Evolutionary conservation across 2,888 invertebrate species (phyloP).

Genomic region (Spodoptera picta): DNA sequence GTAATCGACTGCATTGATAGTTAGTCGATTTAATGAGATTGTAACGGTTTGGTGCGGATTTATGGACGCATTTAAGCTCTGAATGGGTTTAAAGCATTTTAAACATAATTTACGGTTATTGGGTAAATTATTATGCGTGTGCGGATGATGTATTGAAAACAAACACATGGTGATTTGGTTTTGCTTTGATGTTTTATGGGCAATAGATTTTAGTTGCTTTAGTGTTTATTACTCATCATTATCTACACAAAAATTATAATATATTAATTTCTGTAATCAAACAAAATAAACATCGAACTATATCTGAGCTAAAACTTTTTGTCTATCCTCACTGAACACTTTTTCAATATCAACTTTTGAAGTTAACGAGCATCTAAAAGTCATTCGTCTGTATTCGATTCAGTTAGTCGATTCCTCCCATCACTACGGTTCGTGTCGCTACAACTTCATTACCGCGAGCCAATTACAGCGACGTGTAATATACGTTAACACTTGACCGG

Average conservation of each 20-base stretch:
- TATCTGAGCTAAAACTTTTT: not conserved
- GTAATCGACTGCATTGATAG: slow-evolving; percentile 41
- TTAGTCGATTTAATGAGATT: slow-evolving; percentile 50
- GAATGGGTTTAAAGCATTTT: slow-evolving; percentile 40
- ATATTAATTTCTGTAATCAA: too few relatives aligned
- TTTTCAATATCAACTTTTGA: not conserved
- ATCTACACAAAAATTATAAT: too few relatives aligned
- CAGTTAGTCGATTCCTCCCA: slow-evolving; percentile 42
- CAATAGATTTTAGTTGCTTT: too few relatives aligned
- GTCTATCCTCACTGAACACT: not conserved
- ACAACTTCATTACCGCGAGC: slow-evolving; percentile 72
- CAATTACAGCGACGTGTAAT: slow-evolving; percentile 70
- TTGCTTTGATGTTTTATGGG: too few relatives aligned
- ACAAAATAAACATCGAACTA: too few relatives aligned
- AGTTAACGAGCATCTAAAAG: slow-evolving; percentile 9
- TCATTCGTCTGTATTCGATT: slow-evolving; percentile 25
- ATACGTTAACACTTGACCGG: slow-evolving; percentile 68
- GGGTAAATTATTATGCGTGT: slow-evolving; percentile 5
- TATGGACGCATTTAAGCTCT: slow-evolving; percentile 42
- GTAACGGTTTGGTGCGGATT: slow-evolving; percentile 44
- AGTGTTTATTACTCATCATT: too few relatives aligned
- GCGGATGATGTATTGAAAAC: slow-evolving; percentile 7
- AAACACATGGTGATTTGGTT: not conserved
- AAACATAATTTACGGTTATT: slow-evolving; percentile 38
- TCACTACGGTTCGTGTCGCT: slow-evolving; percentile 51